Base-by-base conservation (phyloP, 1,140 invertebrate genomes). In the Medauroidea extradentata region DNA sequence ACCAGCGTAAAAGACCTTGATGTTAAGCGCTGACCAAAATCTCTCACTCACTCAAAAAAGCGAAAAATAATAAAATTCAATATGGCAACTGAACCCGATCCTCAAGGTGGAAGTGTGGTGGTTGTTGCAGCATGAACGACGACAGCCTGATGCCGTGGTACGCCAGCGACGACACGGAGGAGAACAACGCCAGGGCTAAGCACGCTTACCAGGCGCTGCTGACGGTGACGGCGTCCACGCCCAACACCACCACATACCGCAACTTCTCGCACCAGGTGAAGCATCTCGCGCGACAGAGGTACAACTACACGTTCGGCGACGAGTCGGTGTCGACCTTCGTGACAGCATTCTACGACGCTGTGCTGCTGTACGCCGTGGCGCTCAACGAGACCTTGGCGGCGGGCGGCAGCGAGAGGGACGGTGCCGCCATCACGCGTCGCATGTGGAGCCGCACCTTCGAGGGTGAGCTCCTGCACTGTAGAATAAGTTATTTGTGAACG, bases 311-410 rank as follows among this genome's bases (percentile, higher is more conserved):
- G 1, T 88, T 88, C 62, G 85, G 83, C 1, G 85, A 86, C 65
- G 84, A 86, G 56, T 83, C 86, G 8, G 84, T 91, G 1, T 90
- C 88, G 8, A 87, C 88, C 18, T 94, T 96, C 69, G 93, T 97
- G 14, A 92, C 91, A 2, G 93, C 94, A 0, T 96, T 99, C 74
- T 96, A 98, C 70, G 96, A 99, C 69, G 90, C 90, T 0, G 91
- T 99, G 11, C 78, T 98, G 0, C 81, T 99, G 11, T 99, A 98
- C 72, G 90, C 93, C 0, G 79, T 92, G 16, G 93, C 93, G 0
- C 77, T 98, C 0, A 96, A 95, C 67, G 88, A 94, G 60, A 94
- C 91, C 9, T 75, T 96, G 8, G 75, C 75, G 0, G 81, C 83
- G n/a, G 80, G 82, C 0, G 75, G 79, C 1, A 79, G 84, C 57